A percentile compares a stretch with the other conserved stretches of the same genome.
Conservation (phyloP, 37 sponge, comb jelly and placozoan genomes). For the Oscarella lobularis region DNA sequence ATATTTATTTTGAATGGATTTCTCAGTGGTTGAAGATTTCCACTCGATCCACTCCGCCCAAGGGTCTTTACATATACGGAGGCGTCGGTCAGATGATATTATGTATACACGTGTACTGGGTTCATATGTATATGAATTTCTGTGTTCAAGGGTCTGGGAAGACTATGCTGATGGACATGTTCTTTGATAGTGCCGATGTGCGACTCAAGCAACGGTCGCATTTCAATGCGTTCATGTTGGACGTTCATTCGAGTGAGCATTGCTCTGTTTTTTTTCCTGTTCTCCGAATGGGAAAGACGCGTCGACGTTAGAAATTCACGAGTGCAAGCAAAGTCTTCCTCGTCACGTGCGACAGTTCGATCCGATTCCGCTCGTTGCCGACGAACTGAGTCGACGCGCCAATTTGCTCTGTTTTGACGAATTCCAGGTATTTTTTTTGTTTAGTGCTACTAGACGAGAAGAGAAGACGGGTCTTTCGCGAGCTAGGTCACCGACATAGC, state of each 20-base stretch:
- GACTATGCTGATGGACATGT: conserved; percentile 98
- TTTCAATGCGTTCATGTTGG: conserved; percentile 87
- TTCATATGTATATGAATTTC: background rate
- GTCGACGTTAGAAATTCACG: too few species aligned
- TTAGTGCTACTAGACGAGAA: background rate
- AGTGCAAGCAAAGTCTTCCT: too few species aligned
- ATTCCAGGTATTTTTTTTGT: conserved; percentile 92
- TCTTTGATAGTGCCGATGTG: conserved; percentile 36
- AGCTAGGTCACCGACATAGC: conserved; percentile 95
- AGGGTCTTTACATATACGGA: conserved; percentile 84
- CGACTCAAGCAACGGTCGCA: conserved; percentile 58
- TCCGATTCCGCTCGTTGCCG: conserved; percentile 84
- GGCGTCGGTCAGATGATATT: conserved; percentile 35
- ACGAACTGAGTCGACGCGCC: conserved; percentile 35
- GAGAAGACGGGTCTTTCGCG: background rate
- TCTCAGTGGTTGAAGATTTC: too few species aligned
- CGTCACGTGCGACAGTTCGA: conserved; percentile 16
- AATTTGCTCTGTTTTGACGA: conserved; percentile 94
- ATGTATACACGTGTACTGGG: too few species aligned
- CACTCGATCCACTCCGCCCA: too few species aligned
- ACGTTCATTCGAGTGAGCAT: conserved; percentile 41
- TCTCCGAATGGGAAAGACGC: too few species aligned
- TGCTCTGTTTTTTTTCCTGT: background rate
- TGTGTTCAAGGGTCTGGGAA: conserved; percentile 62
- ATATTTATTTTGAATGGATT: too few species aligned